Base-by-base conservation (phyloP, 2,888 invertebrate genomes). In the Tanytarsus gracilentus region DNA sequence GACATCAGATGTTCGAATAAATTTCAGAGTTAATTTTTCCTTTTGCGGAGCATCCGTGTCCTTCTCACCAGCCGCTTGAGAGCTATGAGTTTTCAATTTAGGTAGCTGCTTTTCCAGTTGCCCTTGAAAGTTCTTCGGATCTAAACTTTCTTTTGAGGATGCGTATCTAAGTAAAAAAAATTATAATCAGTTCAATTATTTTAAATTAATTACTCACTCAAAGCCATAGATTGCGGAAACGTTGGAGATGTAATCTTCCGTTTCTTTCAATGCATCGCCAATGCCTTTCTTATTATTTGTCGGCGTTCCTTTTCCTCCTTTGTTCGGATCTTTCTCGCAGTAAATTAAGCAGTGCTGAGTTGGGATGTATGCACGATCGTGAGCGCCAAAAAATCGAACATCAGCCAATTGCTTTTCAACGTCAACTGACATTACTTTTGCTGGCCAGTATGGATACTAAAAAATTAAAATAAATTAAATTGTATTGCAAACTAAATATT, bases 401-500 rank as follows among this genome's bases (percentile, higher is more conserved):
- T 96, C 94, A 0, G 94, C 89, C 66, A 81, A 74, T 0, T 85
- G 74, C 0, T 85, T 82, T 7, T 79, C 73, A 21, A 78, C 76
- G 61, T 82, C 83, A 6, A 79, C 72, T 0, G 83, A 79, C 86
- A 91, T 88, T 0, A 86, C 89, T 75, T 97, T 97, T 0, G 94
- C 96, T 0, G 97, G 97, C 97, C 97, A 98, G 73, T 87, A 95
- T 0, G 97, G 97, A 69, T 95, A 97, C 55, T 56, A 11, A 23
- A 44, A 40, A 7, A 44, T 21, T 36, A 39, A 53, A 5, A 23
- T 23, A 23, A 48, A 25, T 11, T 9, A 55, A 55, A 9, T 93
- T 80, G 80, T 67, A 25, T 69, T 66, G 60, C 62, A 61, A 55
- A 9, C 9, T 23, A 11, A 23, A 18, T 3, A 49, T n/a, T 9